A percentile compares a stretch with the other conserved stretches of the same genome.
Conservation (phyloP, 2,888 invertebrate genomes). For the Acanthosoma haemorrhoidale region DNA sequence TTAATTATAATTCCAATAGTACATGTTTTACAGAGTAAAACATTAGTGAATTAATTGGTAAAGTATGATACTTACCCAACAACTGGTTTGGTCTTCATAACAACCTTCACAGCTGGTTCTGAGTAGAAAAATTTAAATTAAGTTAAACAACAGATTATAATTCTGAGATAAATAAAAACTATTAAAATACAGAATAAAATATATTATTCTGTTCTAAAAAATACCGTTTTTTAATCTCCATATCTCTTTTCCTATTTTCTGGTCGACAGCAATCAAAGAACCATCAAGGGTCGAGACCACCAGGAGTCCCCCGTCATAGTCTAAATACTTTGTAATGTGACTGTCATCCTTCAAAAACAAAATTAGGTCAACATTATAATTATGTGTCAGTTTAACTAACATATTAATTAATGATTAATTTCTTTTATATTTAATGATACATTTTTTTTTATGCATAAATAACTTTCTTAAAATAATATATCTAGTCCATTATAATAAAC, state of each 20-base stretch:
- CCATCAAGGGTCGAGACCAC: constrained; percentile 92
- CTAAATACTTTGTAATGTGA: constrained; percentile 22
- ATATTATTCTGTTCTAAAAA: constrained; percentile 33
- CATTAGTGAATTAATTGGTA: no score
- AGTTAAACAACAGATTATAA: constrained; percentile 24
- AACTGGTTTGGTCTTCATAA: constrained; percentile 55
- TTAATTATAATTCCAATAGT: no score
- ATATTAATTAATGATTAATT: neutral
- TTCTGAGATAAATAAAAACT: no score
- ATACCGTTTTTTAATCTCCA: constrained; percentile 91
- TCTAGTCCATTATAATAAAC: no score
- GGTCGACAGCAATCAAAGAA: constrained; percentile 83
- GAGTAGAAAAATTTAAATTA: constrained; percentile 42
- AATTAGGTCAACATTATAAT: neutral
- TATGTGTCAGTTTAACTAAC: neutral
- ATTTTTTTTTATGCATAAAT: no score
- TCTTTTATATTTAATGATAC: no score
- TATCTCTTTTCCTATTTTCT: constrained; percentile 72
- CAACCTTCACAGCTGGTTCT: constrained; percentile 89
- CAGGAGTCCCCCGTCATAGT: constrained; percentile 57
- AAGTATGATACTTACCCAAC: constrained; percentile 50
- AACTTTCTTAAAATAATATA: no score
- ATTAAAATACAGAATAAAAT: no score
- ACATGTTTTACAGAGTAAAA: no score
- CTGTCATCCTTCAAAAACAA: constrained; percentile 22